Evolutionary conservation across 2,888 invertebrate species (phyloP), one percentile per base, ranked within the genome.

Genomic region (Mimumesa dahlbomi): DNA sequence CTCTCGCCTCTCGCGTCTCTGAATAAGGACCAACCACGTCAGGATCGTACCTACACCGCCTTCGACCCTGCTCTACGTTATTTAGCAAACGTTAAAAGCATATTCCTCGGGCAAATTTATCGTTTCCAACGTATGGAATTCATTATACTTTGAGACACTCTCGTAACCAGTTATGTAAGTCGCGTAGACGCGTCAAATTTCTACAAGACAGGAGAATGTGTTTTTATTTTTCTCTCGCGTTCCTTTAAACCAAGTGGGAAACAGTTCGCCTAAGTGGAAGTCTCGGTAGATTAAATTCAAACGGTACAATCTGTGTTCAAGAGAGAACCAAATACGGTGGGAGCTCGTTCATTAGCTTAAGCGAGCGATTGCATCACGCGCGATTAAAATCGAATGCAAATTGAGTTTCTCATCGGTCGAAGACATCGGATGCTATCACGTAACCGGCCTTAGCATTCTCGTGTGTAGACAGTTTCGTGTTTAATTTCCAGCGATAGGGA

Each of bases 21-120:
- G 61, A 77, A 77, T 76, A 81, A 82, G 79, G 74, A 79, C 70
- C 78, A 77, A 72, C 43, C 59, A 56, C 25, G 13, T 16, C 81
- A 82, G 82, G 82, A 66, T 59, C 79, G 82, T 81, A 77, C 22
- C 25, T 56, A 54, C 25, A 18, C 0, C 7, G 42, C 36, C 3
- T 42, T 43, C 29, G 38, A 62, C 71, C 43, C 3, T 54, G 18
- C 14, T 9, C 40, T 5, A 18, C 5, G 16, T 5, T 40, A 4
- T 1, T n/a, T 36, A 4, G 9, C 1, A 4, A 4, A 9, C 29
- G 29, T 29, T 2, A 29, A 29, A 29, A 29, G 6, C 29, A 2
- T 29, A 6, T 1, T 1, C 7, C 9, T 9, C 29, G 29, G 6
- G 6, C 7, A 2, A 1, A 9, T 9, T 9, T n/a, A n/a, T 34